phyloP scores from a whole-genome alignment of 1,140 invertebrate species.

The Plodia interpunctella region DNA sequence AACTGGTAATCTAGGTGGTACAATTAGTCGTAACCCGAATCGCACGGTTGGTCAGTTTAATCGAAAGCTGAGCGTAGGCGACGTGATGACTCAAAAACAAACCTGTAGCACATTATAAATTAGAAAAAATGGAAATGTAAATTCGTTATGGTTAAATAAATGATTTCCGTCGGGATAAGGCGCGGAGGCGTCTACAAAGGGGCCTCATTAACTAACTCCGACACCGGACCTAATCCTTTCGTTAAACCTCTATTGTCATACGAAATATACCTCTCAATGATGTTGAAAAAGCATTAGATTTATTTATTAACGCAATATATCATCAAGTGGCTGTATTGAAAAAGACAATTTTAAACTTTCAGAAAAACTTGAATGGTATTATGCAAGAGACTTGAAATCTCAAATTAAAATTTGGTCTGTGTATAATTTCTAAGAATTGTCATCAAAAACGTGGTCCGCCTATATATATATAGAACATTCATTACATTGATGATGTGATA shows the following conservation, averaged over 20 bases:
- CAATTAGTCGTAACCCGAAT: constrained; percentile 7
- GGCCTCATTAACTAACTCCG: constrained; percentile 57
- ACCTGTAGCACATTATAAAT: constrained; percentile 37
- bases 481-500: background rate
- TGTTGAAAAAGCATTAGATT: constrained; percentile 6
- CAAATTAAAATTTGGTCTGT: too few species aligned
- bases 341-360: background rate
- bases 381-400: background rate
- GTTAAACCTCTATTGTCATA: constrained; percentile 62
- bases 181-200: constrained; percentile 45
- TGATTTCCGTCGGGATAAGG: constrained; percentile 46
- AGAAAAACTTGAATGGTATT: background rate
- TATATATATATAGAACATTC: background rate
- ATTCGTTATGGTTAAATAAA: constrained; percentile 58
- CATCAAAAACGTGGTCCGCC: too few species aligned
- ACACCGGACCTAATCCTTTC: constrained; percentile 67
- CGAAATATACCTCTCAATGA: constrained; percentile 7
- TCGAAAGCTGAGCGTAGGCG: constrained; percentile 27
- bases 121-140: constrained; percentile 51
- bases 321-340: constrained; percentile 8
- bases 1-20: constrained; percentile 6
- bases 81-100: constrained; percentile 31
- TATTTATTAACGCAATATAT: constrained; percentile 20
- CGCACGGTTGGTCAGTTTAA: constrained; percentile 18
- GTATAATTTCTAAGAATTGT: too few species aligned